Evolutionary conservation across 2,888 invertebrate species (phyloP).

Genomic region (Drosophila tanythrix): DNA sequence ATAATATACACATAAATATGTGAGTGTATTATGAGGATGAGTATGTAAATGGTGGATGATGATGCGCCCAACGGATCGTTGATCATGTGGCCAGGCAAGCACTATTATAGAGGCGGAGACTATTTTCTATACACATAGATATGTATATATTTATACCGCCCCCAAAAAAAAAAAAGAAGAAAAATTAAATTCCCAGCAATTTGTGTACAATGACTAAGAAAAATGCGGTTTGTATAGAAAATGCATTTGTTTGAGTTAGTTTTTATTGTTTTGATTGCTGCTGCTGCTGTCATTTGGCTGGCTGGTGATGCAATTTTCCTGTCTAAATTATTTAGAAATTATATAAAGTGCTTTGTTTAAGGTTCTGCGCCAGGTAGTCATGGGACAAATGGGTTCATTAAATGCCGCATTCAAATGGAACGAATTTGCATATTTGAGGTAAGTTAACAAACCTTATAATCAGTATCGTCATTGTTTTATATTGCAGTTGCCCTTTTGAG

Average conservation of each 20-base stretch:
- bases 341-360: constrained; percentile 48
- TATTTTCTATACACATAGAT: constrained; percentile 2
- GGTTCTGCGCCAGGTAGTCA: constrained; percentile 20
- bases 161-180: constrained; percentile 9
- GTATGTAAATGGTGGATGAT: constrained; percentile 10
- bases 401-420: constrained; percentile 64
- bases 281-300: constrained; percentile 10
- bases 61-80: constrained; percentile 35
- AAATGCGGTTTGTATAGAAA: constrained; percentile 20
- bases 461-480: background rate
- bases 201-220: constrained; percentile 37
- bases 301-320: constrained; percentile 63
- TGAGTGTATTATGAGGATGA: background rate
- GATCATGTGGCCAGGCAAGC: constrained; percentile 40
- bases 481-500: background rate
- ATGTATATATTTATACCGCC: constrained; percentile 11
- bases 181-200: constrained; percentile 44
- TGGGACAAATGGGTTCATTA: constrained; percentile 49
- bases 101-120: constrained; percentile 12
- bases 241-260: constrained; percentile 25
- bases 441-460: background rate
- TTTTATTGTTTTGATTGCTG: constrained; percentile 18
- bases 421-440: constrained; percentile 22
- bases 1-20: background rate
- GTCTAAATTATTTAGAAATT: constrained; percentile 58